phyloP scores from a whole-genome alignment of 2,113 vertebrate genomes.

The Eira barbara region DNA sequence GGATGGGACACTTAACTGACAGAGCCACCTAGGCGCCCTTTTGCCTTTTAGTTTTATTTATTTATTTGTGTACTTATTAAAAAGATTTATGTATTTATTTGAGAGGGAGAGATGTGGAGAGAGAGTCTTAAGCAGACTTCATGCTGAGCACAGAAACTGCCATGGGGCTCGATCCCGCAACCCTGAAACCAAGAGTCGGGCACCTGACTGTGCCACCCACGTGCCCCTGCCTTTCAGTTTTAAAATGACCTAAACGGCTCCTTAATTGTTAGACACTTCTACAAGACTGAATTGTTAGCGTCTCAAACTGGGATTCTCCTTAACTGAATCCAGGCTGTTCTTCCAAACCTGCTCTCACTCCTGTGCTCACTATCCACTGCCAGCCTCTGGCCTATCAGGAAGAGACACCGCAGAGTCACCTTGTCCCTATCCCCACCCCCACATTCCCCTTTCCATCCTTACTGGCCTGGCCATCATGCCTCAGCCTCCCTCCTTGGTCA shows the following conservation, averaged over 20 bases:
- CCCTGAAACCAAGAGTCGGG: neutral
- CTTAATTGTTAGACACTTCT: neutral
- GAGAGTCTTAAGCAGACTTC: neutral
- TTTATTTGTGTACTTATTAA: neutral
- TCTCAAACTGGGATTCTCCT: neutral
- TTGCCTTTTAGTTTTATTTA: neutral
- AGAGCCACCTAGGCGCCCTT: neutral
- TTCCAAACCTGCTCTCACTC: neutral
- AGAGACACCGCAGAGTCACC: neutral
- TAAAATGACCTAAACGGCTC: neutral
- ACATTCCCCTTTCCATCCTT: neutral
- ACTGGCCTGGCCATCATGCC: neutral
- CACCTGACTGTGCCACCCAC: neutral
- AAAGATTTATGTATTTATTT: neutral
- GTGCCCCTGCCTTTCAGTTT: neutral
- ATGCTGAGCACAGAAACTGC: neutral
- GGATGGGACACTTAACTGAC: neutral
- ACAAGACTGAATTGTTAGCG: neutral
- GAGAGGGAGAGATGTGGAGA: neutral
- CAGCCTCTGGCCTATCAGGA: fast-evolving
- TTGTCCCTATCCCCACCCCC: neutral
- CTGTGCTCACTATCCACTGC: neutral
- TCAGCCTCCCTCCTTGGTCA: neutral
- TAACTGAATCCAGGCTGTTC: neutral
- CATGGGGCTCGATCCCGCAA: neutral